Evolutionary conservation across 2,888 invertebrate species (phyloP), one percentile per base, ranked within the genome.

Genomic region (Apantesis nais): DNA sequence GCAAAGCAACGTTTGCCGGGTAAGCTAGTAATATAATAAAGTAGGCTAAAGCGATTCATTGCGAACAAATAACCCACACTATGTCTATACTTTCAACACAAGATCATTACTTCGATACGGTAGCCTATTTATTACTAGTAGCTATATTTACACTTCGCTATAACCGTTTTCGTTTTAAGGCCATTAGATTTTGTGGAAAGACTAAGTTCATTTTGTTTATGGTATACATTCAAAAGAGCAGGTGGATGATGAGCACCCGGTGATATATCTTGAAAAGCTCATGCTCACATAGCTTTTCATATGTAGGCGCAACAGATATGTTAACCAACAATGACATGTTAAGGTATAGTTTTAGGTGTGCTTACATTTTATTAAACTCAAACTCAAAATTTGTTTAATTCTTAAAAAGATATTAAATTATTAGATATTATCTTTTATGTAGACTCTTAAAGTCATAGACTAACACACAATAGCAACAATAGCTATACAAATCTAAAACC

Each of bases 31-130:
- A n/a, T n/a, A n/a, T n/a, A n/a, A n/a, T n/a, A 44, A 44, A 63
- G 44, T 29, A 63, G 63, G 44, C 12, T 31, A 63, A 44, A 44
- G 31, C 29, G 31, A 63, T 58, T 41, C 41, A 52, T 39, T 61
- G 31, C 34, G 67, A 63, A 67, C 67, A 55, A 58, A 29, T 34
- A 58, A 63, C 71, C 62, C 37, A 66, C 58, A 29, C 52, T 66
- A 39, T 48, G 37, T 39, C 61, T 31, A 44, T 63, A 63, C 48
- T 44, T 63, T 44, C 4, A 44, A 63, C 44, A 44, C 63, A 44
- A 44, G 44, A 31, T 9, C 44, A 63, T 44, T 44, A 44, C 41
- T 63, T 31, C 44, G 44, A 31, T 22, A 22, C 19, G 19, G 19
- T 63, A 12, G 22, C 22, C 31, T 41, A 44, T 22, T 63, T 63